These are phyloP conservation scores for Podotricha telesiphe DNA, from an alignment of 2,888 invertebrate species.

Conservation along the genomic window DNA sequence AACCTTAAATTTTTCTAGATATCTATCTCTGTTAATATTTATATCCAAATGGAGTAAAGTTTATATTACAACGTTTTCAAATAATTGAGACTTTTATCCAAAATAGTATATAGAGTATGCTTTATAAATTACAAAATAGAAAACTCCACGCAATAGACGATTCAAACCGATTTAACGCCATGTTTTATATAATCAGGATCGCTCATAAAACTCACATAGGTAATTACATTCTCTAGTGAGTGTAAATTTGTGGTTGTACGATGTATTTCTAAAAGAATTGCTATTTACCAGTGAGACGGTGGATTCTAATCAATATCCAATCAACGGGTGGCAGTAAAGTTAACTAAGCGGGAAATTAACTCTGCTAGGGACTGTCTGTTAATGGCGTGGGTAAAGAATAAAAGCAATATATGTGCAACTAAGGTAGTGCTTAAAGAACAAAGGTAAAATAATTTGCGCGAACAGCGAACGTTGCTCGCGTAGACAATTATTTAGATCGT, in stretches of 20 bases:
- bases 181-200: conserved; percentile 77
- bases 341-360: conserved; percentile 83
- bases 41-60: too few relatives aligned
- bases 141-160: background rate
- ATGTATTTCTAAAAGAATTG: conserved; percentile 76
- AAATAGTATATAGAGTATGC: background rate
- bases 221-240: conserved; percentile 78
- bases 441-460: conserved; percentile 17
- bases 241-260: conserved; percentile 76
- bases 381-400: conserved; percentile 22
- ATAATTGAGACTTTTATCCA: too few relatives aligned
- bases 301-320: conserved; percentile 82
- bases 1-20: background rate
- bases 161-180: conserved; percentile 62
- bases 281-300: conserved; percentile 72
- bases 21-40: background rate
- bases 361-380: conserved; percentile 54
- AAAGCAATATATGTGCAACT: conserved; percentile 12
- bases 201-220: conserved; percentile 67
- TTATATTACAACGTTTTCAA: background rate
- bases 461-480: background rate
- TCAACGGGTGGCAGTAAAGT: conserved; percentile 76
- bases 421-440: background rate
- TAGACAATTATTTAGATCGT: conserved; percentile 1
- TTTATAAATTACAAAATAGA: conserved; percentile 6